These are phyloP conservation scores for Hyaena hyaena DNA, from an alignment of 2,113 vertebrate species.

Conservation along the genomic window DNA sequence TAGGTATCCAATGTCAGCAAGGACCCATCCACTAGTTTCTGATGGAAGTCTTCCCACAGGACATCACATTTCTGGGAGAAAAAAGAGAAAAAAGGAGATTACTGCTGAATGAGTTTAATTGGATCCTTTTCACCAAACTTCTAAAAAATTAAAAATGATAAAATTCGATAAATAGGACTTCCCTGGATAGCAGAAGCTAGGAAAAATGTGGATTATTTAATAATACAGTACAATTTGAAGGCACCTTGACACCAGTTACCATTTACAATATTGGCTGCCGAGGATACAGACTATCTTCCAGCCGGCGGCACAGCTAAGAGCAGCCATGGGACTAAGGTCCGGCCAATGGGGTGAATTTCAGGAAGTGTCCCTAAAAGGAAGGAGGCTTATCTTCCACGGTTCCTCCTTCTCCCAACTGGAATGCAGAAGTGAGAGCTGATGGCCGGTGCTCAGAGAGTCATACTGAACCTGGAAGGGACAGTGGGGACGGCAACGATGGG, in stretches of 20 bases:
- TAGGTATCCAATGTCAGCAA: conserved; percentile 95
- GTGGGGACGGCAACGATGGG: neutral
- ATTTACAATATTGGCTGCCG: neutral
- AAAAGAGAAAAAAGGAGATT: conserved; percentile 65
- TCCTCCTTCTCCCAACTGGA: neutral
- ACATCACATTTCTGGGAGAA: conserved; percentile 94
- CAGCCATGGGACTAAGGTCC: neutral
- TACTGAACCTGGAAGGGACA: neutral
- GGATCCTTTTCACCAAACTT: conserved; percentile 44
- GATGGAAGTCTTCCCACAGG: conserved; percentile 98
- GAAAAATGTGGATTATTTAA: neutral
- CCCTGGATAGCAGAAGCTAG: neutral
- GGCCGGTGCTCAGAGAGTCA: neutral
- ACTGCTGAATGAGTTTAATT: conserved; percentile 20
- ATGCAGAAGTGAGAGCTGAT: neutral
- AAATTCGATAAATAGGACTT: neutral
- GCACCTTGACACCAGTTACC: neutral
- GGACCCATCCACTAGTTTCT: conserved; percentile 96
- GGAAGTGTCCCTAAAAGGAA: neutral
- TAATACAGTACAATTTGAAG: neutral
- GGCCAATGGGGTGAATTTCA: neutral
- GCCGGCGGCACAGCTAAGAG: neutral
- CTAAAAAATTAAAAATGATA: conserved; percentile 8
- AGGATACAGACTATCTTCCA: neutral
- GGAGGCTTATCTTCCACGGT: neutral